A percentile compares a stretch with the other conserved stretches of the same genome.
phyloP scores from a whole-genome alignment of 2,888 invertebrate genomes.

The Pollenia amentaria region DNA sequence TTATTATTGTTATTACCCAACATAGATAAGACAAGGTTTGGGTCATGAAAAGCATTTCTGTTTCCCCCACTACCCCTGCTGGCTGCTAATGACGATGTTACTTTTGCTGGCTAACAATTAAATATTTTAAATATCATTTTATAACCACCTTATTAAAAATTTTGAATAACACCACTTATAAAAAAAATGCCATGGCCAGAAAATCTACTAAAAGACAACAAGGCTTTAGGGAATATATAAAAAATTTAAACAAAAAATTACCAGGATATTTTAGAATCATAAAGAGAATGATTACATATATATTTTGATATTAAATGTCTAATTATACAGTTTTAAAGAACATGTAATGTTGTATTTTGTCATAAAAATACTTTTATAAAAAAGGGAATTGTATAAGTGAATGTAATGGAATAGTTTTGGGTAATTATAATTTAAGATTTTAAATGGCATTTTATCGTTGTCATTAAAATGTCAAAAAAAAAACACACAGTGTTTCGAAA shows the following conservation, averaged over 20 bases:
- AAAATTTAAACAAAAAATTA: not conserved
- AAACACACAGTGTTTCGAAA: too few relatives aligned
- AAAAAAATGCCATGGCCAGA: not conserved
- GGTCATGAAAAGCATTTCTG: conserved; percentile 23
- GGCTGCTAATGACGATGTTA: conserved; percentile 43
- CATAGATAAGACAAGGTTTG: conserved; percentile 54
- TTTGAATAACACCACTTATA: not conserved
- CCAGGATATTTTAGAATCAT: conserved; percentile 10
- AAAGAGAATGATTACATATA: not conserved
- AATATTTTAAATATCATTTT: conserved; percentile 35
- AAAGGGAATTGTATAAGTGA: too few relatives aligned
- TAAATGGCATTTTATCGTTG: not conserved
- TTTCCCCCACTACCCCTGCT: not conserved
- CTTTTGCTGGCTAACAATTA: conserved; percentile 28
- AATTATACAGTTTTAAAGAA: conserved; percentile 26
- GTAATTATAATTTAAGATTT: not conserved
- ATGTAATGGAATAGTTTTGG: not conserved
- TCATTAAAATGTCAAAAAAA: not conserved
- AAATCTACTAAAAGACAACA: not conserved
- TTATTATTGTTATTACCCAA: conserved; percentile 3
- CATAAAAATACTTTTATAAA: not conserved
- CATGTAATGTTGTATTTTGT: not conserved
- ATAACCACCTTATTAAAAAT: conserved; percentile 4
- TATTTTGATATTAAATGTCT: conserved; percentile 14
- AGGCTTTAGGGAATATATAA: not conserved